phyloP scores from a whole-genome alignment of 2,113 vertebrate species.

The Anser cygnoides region DNA sequence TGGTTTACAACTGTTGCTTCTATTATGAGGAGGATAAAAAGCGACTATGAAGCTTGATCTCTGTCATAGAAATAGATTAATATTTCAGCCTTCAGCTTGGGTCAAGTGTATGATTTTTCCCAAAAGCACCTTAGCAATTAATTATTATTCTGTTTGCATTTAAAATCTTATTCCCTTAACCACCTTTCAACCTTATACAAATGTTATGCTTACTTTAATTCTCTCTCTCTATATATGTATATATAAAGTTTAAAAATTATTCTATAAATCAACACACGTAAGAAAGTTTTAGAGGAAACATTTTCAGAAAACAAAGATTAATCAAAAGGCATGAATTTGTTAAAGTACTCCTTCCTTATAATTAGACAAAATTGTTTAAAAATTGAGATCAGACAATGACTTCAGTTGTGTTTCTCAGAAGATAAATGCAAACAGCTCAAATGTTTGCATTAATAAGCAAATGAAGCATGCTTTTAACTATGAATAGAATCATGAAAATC shows the following conservation, averaged over 20 bases:
- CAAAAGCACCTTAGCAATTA: conserved; percentile 81
- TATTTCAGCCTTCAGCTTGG: conserved; percentile 82
- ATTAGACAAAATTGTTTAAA: conserved; percentile 3
- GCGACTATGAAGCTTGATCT: conserved; percentile 82
- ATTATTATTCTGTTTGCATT: conserved; percentile 79
- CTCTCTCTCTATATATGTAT: no score
- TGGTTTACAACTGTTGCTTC: conserved; percentile 89
- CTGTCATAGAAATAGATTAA: conserved; percentile 83
- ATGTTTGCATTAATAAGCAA: conserved; percentile 23
- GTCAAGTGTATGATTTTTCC: conserved; percentile 84
- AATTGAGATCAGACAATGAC: neutral
- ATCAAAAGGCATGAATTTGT: neutral
- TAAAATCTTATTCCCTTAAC: conserved; percentile 67
- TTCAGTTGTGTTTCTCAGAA: conserved; percentile 1
- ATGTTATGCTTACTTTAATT: conserved; percentile 57
- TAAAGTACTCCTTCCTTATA: neutral
- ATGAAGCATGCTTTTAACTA: neutral
- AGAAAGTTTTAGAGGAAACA: neutral
- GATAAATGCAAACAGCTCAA: neutral
- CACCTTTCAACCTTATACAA: conserved; percentile 28
- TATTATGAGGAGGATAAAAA: conserved; percentile 83
- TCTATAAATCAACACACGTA: neutral
- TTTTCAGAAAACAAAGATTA: neutral
- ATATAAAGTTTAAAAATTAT: neutral
- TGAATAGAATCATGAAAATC: neutral